These are phyloP conservation scores for Bellardia pandia DNA, from an alignment of 2,888 invertebrate species.

Conservation along the genomic window DNA sequence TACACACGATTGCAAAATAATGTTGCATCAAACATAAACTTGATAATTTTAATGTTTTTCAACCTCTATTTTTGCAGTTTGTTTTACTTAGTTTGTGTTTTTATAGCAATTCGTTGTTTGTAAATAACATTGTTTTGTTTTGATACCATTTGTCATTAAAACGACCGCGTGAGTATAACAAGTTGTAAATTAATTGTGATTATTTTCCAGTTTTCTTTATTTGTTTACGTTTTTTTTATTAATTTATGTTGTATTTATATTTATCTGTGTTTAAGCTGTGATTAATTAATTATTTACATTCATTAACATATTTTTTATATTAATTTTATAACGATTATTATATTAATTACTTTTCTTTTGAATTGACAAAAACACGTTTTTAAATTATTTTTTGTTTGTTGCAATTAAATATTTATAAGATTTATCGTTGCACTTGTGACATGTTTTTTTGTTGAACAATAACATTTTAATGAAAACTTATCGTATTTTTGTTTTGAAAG, in stretches of 20 bases:
- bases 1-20: slow-evolving; percentile 40
- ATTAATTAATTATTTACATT: neutral
- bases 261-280: neutral
- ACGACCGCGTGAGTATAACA: slow-evolving; percentile 36
- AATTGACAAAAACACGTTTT: neutral
- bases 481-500: neutral
- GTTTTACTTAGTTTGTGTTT: neutral
- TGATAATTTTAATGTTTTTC: slow-evolving; percentile 52
- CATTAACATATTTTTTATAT: slow-evolving; percentile 5
- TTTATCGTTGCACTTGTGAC: slow-evolving; percentile 2
- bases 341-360: neutral
- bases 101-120: slow-evolving; percentile 9
- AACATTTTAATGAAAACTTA: neutral
- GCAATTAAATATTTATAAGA: slow-evolving; percentile 6
- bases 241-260: neutral
- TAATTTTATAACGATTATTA: neutral
- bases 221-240: neutral
- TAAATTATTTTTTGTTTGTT: neutral
- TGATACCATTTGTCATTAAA: slow-evolving; percentile 29
- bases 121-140: slow-evolving; percentile 42
- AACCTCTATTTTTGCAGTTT: slow-evolving; percentile 42
- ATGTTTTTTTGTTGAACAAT: neutral
- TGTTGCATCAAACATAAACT: slow-evolving; percentile 66
- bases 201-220: neutral
- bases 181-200: neutral